These are phyloP conservation scores for Limanda limanda DNA, from an alignment of 2,113 vertebrate genomes.

Conservation along the genomic window DNA sequence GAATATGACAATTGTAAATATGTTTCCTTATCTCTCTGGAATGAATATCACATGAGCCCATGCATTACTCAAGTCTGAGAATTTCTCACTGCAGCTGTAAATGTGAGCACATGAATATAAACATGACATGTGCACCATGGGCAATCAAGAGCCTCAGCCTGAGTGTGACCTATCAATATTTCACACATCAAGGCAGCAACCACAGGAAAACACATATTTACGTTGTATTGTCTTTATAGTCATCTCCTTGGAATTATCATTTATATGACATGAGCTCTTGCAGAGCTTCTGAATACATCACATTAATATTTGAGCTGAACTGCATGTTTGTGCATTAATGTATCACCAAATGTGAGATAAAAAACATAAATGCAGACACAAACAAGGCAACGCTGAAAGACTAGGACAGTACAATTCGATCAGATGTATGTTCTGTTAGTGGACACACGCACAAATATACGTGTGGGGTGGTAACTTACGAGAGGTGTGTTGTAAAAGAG, in stretches of 20 bases:
- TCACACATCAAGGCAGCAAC: constrained; percentile 68
- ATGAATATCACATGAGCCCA: constrained; percentile 51
- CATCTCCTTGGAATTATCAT: constrained; percentile 74
- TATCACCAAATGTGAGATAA: background rate
- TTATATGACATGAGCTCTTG: constrained; percentile 67
- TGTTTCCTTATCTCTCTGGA: constrained; percentile 40
- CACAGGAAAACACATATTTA: constrained; percentile 55
- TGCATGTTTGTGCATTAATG: constrained; percentile 28
- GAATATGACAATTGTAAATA: constrained; percentile 43
- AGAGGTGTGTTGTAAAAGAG: constrained; percentile 98
- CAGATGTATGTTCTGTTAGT: background rate
- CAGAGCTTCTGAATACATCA: constrained; percentile 48
- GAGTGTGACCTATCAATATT: constrained; percentile 71
- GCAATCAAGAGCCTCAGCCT: constrained; percentile 62
- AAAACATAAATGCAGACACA: constrained; percentile 5
- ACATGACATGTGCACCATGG: constrained; percentile 57
- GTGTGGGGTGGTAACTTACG: constrained; percentile 80
- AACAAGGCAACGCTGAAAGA: background rate
- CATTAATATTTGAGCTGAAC: constrained; percentile 60
- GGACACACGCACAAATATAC: background rate
- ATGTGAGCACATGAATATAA: constrained; percentile 74
- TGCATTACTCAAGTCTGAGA: constrained; percentile 34
- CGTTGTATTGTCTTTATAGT: constrained; percentile 56
- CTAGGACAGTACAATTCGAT: background rate
- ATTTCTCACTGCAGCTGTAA: constrained; percentile 45